Evolutionary conservation across 2,113 vertebrate species (phyloP).

Genomic region (Nesoenas mayeri): DNA sequence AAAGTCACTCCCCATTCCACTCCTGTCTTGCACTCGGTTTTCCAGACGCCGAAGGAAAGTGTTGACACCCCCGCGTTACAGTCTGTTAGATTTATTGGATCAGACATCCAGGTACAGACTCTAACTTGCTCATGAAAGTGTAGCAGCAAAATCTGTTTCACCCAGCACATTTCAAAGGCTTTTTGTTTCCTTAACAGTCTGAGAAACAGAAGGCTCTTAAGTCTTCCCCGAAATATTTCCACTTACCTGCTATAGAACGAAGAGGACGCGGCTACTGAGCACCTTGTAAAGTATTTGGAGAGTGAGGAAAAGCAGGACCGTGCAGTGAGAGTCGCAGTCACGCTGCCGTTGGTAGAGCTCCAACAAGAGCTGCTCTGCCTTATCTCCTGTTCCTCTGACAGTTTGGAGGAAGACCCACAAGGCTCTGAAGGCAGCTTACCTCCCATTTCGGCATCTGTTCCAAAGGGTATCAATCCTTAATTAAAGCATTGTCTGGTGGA

Average conservation of each 20-base stretch:
- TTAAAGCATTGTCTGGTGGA: not conserved
- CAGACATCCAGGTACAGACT: slow-evolving; percentile 73
- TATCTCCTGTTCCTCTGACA: not conserved
- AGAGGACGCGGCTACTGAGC: slow-evolving; percentile 75
- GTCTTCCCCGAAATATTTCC: slow-evolving; percentile 66
- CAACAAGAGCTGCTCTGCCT: not conserved
- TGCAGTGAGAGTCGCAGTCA: not conserved
- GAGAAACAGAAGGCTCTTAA: slow-evolving; percentile 71
- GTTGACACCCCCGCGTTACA: slow-evolving; percentile 67
- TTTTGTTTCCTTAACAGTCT: slow-evolving; percentile 72
- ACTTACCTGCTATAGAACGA: slow-evolving; percentile 76
- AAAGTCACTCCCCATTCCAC: slow-evolving; percentile 64
- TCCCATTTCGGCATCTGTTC: not conserved
- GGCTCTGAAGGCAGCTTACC: not conserved
- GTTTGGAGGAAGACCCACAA: not conserved
- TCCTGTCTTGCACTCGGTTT: slow-evolving; percentile 53
- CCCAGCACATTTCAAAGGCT: not conserved
- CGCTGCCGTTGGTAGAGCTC: not conserved
- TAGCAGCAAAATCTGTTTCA: not conserved
- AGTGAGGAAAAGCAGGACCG: not conserved
- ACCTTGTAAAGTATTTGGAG: not conserved
- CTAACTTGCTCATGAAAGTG: not conserved
- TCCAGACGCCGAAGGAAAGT: not conserved
- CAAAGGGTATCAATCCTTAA: not conserved
- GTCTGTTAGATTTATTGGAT: slow-evolving; percentile 73